Evolutionary conservation across 2,113 vertebrate genomes (phyloP).

Genomic region (Pycnonotus jocosus): DNA sequence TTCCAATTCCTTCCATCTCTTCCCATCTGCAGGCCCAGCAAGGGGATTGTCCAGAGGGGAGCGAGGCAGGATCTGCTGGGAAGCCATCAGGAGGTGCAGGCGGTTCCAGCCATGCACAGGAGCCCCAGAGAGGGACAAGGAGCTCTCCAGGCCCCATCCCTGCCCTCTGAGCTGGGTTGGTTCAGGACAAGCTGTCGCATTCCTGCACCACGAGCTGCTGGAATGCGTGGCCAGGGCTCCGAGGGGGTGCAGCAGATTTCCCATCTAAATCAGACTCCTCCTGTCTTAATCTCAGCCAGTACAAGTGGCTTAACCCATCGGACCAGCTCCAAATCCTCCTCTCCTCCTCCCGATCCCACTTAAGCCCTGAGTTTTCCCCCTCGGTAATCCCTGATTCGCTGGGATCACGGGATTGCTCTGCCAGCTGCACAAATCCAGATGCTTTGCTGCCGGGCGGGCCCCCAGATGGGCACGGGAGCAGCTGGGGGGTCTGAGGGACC

Average conservation of each 20-base stretch:
- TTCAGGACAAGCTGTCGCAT: background rate
- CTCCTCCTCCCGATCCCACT: conserved; percentile 12
- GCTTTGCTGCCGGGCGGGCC: rapidly evolving
- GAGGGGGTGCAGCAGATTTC: background rate
- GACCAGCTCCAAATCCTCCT: conserved; percentile 40
- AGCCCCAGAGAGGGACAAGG: background rate
- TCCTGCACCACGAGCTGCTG: background rate
- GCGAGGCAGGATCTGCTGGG: background rate
- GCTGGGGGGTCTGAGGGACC: background rate
- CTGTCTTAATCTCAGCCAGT: background rate
- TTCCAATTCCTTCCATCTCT: background rate
- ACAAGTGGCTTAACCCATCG: conserved; percentile 52
- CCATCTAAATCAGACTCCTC: background rate
- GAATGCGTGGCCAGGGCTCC: background rate
- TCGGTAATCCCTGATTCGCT: conserved; percentile 11
- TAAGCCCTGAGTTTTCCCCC: background rate
- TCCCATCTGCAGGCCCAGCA: background rate
- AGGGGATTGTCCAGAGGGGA: background rate
- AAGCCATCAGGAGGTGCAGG: background rate
- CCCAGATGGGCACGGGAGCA: background rate
- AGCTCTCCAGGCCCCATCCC: background rate
- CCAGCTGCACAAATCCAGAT: background rate
- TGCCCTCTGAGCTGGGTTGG: background rate
- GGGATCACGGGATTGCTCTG: conserved; percentile 25
- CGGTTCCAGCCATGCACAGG: background rate